These are phyloP conservation scores for Eubasilissa splendida DNA, from an alignment of 2,888 invertebrate genomes.

Conservation along the genomic window DNA sequence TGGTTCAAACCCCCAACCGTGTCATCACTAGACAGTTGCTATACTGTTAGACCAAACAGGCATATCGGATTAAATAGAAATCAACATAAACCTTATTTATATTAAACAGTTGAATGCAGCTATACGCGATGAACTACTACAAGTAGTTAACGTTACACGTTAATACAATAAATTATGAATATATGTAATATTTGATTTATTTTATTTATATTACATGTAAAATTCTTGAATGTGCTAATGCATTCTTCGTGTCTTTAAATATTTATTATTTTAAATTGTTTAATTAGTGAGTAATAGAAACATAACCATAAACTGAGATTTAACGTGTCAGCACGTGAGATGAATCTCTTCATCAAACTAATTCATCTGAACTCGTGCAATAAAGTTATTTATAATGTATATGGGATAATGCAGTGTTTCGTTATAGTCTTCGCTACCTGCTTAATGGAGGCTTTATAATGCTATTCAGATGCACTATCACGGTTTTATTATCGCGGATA, in stretches of 20 bases:
- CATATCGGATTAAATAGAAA: too few species aligned
- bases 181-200: too few species aligned
- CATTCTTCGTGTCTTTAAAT: slow-evolving; percentile 43
- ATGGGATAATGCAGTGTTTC: slow-evolving; percentile 9
- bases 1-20: too few species aligned
- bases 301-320: slow-evolving; percentile 9
- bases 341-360: neutral
- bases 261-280: slow-evolving; percentile 19
- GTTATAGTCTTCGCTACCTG: neutral
- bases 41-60: too few species aligned
- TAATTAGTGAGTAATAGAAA: slow-evolving; percentile 1
- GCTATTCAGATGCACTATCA: slow-evolving; percentile 10
- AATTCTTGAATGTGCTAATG: slow-evolving; percentile 47
- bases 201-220: neutral
- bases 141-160: too few species aligned
- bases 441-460: neutral
- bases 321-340: neutral
- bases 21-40: too few species aligned
- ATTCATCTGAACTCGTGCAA: slow-evolving; percentile 26
- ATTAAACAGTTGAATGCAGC: too few species aligned
- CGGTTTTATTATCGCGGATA: neutral
- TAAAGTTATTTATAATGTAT: slow-evolving; percentile 17
- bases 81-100: too few species aligned
- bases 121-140: too few species aligned
- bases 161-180: too few species aligned